Conservation (phyloP, 1,140 invertebrate genomes). For the Oedothorax gibbosus region DNA sequence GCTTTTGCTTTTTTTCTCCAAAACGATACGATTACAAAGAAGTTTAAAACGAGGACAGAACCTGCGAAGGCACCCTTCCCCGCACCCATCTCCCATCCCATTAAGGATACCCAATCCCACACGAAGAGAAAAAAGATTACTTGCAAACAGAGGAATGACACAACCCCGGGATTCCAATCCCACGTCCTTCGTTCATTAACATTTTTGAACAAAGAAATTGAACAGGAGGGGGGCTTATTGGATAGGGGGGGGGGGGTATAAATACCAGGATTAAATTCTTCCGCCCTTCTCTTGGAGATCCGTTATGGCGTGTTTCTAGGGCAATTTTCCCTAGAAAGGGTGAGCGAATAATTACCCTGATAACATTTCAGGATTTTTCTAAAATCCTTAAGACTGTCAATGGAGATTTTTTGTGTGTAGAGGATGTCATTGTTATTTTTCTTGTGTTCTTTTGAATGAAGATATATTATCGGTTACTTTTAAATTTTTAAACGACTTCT, state of each 20-base stretch:
- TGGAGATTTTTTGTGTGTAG: too few relatives aligned
- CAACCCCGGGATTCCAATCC: conserved; percentile 20
- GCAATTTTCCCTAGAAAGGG: conserved; percentile 31
- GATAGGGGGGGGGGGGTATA: conserved; percentile 12
- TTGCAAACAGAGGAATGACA: background rate
- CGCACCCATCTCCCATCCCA: background rate
- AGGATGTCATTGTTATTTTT: background rate
- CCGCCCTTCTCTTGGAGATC: background rate
- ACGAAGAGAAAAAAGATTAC: background rate
- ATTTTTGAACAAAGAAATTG: conserved; percentile 7
- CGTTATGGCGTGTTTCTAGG: conserved; percentile 45
- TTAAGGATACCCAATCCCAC: background rate
- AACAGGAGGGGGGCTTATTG: conserved; percentile 10
- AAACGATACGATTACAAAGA: too few relatives aligned
- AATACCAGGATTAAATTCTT: conserved; percentile 52
- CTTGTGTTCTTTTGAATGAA: background rate
- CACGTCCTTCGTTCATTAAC: conserved; percentile 30
- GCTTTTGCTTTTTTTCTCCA: too few relatives aligned
- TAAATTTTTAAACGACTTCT: too few relatives aligned
- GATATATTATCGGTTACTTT: too few relatives aligned
- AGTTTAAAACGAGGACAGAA: background rate
- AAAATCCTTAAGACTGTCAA: conserved; percentile 21
- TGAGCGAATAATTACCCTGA: conserved; percentile 48
- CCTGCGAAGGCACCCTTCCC: background rate
- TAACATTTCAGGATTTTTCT: conserved; percentile 45